Evolutionary conservation across 2,888 invertebrate species (phyloP).

Genomic region (Cacoxenus indagator): DNA sequence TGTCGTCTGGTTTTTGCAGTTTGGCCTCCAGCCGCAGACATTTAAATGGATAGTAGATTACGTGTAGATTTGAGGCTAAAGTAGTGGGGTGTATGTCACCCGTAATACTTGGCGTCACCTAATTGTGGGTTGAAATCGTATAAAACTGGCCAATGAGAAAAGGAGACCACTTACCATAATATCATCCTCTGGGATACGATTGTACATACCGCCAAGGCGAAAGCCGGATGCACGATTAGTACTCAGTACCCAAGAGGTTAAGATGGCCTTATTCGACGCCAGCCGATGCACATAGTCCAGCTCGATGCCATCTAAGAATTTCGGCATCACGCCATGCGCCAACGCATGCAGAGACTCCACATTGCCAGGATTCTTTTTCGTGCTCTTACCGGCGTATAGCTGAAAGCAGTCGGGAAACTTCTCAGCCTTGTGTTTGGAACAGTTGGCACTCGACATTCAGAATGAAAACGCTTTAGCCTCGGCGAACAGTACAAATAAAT

Average conservation of each 20-base stretch:
- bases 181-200: constrained; percentile 52
- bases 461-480: background rate
- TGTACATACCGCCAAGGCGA: constrained; percentile 68
- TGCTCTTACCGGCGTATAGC: constrained; percentile 50
- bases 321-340: constrained; percentile 68
- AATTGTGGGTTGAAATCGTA: background rate
- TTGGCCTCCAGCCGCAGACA: constrained; percentile 56
- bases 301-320: constrained; percentile 67
- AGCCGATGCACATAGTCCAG: constrained; percentile 60
- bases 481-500: background rate
- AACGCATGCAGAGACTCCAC: constrained; percentile 65
- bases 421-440: constrained; percentile 43
- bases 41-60: constrained; percentile 64
- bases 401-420: constrained; percentile 64
- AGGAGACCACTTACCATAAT: constrained; percentile 55
- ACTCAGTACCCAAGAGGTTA: constrained; percentile 65
- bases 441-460: constrained; percentile 45
- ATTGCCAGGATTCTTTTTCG: constrained; percentile 67
- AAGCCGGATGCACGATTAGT: constrained; percentile 67
- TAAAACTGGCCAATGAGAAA: background rate
- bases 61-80: constrained; percentile 65
- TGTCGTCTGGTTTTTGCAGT: constrained; percentile 54
- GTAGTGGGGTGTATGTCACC: constrained; percentile 69
- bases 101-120: constrained; percentile 67
- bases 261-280: constrained; percentile 62